These are phyloP conservation scores for Ischnura elegans DNA, from an alignment of 2,888 invertebrate genomes.

Conservation along the genomic window DNA sequence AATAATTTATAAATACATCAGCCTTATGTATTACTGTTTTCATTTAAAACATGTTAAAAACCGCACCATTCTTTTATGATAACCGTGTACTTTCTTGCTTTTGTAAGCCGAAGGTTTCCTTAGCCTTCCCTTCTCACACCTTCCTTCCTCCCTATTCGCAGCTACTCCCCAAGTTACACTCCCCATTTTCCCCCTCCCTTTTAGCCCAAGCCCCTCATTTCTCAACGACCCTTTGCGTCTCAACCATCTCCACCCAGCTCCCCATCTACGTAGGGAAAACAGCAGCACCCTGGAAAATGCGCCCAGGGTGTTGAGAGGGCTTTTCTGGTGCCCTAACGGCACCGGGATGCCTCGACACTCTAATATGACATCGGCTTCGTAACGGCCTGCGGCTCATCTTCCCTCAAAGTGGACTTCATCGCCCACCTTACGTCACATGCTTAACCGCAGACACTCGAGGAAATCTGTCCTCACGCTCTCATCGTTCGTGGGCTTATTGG, in stretches of 20 bases:
- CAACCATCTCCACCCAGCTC: background rate
- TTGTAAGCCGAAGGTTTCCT: too few relatives aligned
- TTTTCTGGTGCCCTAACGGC: background rate
- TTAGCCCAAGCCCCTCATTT: background rate
- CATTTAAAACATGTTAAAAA: too few relatives aligned
- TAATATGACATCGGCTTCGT: conserved; percentile 45
- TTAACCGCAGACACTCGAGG: too few relatives aligned
- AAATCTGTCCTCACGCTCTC: background rate
- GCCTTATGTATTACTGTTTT: too few relatives aligned
- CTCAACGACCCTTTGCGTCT: background rate
- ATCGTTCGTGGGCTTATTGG: too few relatives aligned
- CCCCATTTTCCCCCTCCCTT: background rate
- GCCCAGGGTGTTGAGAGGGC: conserved; percentile 62
- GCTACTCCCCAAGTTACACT: background rate
- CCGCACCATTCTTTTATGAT: too few relatives aligned
- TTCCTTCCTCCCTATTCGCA: background rate
- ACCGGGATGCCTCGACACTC: conserved; percentile 39
- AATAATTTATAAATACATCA: too few relatives aligned
- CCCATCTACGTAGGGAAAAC: conserved; percentile 30
- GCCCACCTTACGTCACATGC: conserved; percentile 40
- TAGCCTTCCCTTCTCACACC: background rate
- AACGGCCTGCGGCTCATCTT: background rate
- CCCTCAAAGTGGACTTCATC: too few relatives aligned
- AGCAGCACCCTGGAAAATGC: conserved; percentile 50
- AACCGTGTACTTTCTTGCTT: too few relatives aligned